These are phyloP conservation scores for Amblyopsis rosae DNA, from an alignment of 2,113 vertebrate species.

Conservation along the genomic window DNA sequence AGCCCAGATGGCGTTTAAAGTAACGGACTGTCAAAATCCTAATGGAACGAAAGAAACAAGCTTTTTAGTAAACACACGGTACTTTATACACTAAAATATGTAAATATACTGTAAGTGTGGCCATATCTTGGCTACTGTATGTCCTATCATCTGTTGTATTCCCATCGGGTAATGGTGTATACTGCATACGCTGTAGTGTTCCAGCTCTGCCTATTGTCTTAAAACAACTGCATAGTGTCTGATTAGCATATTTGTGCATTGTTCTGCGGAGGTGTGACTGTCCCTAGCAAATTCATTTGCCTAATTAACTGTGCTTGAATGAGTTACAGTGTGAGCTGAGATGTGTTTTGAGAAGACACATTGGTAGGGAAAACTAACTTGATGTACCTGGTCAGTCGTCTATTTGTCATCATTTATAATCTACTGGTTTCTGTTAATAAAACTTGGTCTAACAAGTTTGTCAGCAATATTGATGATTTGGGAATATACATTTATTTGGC, in stretches of 20 bases:
- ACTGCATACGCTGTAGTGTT: neutral
- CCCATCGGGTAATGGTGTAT: neutral
- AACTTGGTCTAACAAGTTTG: slow-evolving; percentile 2
- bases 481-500: no score
- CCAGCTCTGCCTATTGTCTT: slow-evolving; percentile 9
- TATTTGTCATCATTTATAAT: neutral
- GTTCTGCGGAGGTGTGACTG: slow-evolving; percentile 51
- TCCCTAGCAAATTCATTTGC: slow-evolving; percentile 59
- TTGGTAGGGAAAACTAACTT: neutral
- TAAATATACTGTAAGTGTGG: no score
- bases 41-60: neutral
- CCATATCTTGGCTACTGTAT: neutral
- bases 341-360: slow-evolving; percentile 47
- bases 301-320: slow-evolving; percentile 65
- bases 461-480: slow-evolving; percentile 6
- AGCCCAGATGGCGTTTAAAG: neutral
- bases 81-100: neutral
- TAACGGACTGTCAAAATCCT: neutral
- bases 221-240: slow-evolving; percentile 42
- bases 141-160: neutral
- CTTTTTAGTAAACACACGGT: neutral
- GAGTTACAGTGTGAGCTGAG: slow-evolving; percentile 45
- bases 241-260: slow-evolving; percentile 59
- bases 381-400: neutral
- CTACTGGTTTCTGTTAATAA: neutral